Percentiles rank a stretch among this genome's conserved stretches.
These are phyloP conservation scores for Calameuta filiformis DNA, from an alignment of 2,888 invertebrate genomes.

Conservation along the genomic window DNA sequence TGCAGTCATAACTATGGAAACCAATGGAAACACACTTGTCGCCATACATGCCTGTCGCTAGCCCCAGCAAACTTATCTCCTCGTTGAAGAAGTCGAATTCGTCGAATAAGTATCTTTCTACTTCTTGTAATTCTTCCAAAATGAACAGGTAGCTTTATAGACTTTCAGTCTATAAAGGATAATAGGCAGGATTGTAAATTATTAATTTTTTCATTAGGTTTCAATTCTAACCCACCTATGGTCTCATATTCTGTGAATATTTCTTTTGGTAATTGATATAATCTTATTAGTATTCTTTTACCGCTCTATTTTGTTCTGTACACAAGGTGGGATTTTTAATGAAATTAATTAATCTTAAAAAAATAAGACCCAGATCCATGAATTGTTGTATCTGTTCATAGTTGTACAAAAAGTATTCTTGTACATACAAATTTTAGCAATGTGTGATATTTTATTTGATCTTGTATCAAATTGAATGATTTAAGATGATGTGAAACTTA, in stretches of 20 bases:
- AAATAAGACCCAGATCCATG: neutral
- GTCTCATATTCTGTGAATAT: neutral
- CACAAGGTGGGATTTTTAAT: neutral
- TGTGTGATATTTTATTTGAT: neutral
- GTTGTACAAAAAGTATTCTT: neutral
- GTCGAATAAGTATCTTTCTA: neutral
- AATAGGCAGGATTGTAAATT: neutral
- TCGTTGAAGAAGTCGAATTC: neutral
- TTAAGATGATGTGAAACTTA: neutral
- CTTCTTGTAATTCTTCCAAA: slow-evolving; percentile 26
- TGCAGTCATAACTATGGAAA: neutral
- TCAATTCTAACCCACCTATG: neutral
- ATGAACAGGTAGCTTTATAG: neutral
- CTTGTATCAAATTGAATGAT: neutral
- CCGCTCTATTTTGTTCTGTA: neutral
- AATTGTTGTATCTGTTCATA: neutral
- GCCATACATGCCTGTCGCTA: neutral
- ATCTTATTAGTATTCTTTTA: neutral
- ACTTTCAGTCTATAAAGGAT: no score
- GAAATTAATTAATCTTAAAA: neutral
- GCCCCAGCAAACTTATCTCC: neutral
- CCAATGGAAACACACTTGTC: neutral
- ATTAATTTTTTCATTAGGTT: no score
- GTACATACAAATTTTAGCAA: neutral
- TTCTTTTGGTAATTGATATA: neutral